A percentile compares a stretch with the other conserved stretches of the same genome.
Conservation (phyloP, 2,113 vertebrate genomes). For the Otus sunia region DNA sequence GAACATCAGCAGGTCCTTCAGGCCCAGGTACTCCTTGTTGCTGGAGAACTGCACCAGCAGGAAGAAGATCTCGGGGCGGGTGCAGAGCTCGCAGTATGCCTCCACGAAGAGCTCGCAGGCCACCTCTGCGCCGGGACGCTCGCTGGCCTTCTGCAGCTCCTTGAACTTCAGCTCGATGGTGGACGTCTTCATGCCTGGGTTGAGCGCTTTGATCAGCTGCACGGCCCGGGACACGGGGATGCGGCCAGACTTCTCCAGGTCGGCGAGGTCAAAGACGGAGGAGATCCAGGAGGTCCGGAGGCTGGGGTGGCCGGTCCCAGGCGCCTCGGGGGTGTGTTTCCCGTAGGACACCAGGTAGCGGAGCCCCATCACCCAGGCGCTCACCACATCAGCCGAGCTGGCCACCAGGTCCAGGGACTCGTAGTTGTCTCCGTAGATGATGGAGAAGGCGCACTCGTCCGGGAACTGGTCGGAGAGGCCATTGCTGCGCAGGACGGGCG, state of each 20-base stretch:
- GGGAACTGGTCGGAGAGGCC: constrained; percentile 92
- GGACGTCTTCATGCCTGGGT: constrained; percentile 89
- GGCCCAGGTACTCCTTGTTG: constrained; percentile 91
- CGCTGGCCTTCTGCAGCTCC: constrained; percentile 86
- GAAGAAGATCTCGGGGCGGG: constrained; percentile 91
- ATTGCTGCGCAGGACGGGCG: constrained; percentile 86
- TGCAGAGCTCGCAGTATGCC: constrained; percentile 89
- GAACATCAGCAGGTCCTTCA: constrained; percentile 89
- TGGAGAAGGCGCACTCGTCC: constrained; percentile 90
- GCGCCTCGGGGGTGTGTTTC: constrained; percentile 80
- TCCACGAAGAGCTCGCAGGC: constrained; percentile 85
- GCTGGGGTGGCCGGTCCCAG: constrained; percentile 80
- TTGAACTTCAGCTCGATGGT: constrained; percentile 91
- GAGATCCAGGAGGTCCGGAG: constrained; percentile 88
- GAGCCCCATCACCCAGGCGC: constrained; percentile 92
- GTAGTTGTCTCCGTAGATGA: constrained; percentile 93
- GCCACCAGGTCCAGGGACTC: constrained; percentile 91
- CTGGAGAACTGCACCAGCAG: constrained; percentile 92
- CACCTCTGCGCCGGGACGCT: constrained; percentile 78
- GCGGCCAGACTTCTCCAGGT: constrained; percentile 80
- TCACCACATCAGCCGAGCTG: constrained; percentile 87
- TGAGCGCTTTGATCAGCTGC: constrained; percentile 88
- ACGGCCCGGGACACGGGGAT: constrained; percentile 84
- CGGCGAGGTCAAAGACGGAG: constrained; percentile 84
- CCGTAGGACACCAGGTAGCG: constrained; percentile 90